phyloP scores from a whole-genome alignment of 1,140 invertebrate species.

The Nixonia krombeini region DNA sequence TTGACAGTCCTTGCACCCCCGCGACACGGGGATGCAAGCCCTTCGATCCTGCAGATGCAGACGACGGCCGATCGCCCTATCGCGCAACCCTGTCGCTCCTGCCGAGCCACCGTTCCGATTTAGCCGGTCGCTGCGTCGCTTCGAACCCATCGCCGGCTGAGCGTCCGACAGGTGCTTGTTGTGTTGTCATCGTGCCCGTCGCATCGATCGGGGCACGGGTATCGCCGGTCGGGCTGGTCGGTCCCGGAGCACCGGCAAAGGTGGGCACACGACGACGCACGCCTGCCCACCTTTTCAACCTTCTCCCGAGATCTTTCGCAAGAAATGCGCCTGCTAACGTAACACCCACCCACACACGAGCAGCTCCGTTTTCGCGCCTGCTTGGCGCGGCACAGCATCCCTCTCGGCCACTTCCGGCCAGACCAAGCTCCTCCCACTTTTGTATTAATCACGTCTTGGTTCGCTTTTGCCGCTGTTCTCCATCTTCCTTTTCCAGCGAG shows the following conservation, averaged over 20 bases:
- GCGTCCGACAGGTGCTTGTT: too few relatives aligned
- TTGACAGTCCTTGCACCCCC: slow-evolving; percentile 60
- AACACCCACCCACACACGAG: slow-evolving; percentile 53
- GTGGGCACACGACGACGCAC: slow-evolving; percentile 28
- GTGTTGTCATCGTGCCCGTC: too few relatives aligned
- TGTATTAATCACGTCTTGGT: slow-evolving; percentile 72
- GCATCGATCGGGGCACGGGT: too few relatives aligned
- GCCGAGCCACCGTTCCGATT: slow-evolving; percentile 39
- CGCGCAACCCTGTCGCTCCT: too few relatives aligned
- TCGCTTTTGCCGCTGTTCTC: slow-evolving; percentile 64
- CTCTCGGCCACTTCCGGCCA: slow-evolving; percentile 69
- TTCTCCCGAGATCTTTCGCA: slow-evolving; percentile 50
- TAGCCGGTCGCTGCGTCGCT: too few relatives aligned
- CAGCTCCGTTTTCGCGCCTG: slow-evolving; percentile 64
- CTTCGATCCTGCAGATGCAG: too few relatives aligned
- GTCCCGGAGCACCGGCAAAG: slow-evolving; percentile 14
- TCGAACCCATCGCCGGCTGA: too few relatives aligned
- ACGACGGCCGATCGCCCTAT: too few relatives aligned
- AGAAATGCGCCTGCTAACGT: slow-evolving; percentile 47
- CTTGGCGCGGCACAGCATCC: slow-evolving; percentile 67
- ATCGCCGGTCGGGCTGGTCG: too few relatives aligned
- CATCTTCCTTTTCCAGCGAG: slow-evolving; percentile 65
- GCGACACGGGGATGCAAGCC: slow-evolving; percentile 53
- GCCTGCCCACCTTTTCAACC: slow-evolving; percentile 58
- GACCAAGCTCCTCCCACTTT: slow-evolving; percentile 70